Evolutionary conservation across 2,113 vertebrate species (phyloP).

Genomic region (Pollimyrus isidori): DNA sequence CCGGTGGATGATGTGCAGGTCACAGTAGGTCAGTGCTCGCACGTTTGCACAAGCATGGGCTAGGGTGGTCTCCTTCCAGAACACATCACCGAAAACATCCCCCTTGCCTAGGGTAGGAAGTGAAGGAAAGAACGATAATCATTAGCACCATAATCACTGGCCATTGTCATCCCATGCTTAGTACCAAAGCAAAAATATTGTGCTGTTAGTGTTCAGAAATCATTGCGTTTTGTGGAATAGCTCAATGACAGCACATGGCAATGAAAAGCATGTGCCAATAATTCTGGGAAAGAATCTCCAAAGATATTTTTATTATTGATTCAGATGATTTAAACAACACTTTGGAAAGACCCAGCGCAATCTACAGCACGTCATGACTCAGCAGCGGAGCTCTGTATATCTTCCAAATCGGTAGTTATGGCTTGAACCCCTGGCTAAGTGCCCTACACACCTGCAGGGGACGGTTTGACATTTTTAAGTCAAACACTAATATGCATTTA

Average conservation of each 20-base stretch:
- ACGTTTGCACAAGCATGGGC: conserved; percentile 93
- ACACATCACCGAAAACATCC: conserved; percentile 94
- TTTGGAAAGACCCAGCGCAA: neutral
- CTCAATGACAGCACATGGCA: neutral
- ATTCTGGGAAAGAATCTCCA: neutral
- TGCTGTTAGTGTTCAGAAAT: neutral
- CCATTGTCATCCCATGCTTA: neutral
- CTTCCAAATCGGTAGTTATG: neutral
- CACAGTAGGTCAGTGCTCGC: conserved; percentile 90
- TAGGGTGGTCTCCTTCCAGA: conserved; percentile 90
- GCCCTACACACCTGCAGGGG: neutral
- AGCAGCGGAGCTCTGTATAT: neutral
- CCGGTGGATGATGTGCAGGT: conserved; percentile 88
- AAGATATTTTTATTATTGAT: neutral
- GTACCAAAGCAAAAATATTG: neutral
- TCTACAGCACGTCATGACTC: neutral
- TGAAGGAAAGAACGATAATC: neutral
- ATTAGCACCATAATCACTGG: neutral
- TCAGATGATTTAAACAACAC: neutral
- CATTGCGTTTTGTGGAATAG: neutral
- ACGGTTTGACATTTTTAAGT: neutral
- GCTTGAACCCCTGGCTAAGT: neutral
- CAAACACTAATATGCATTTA: neutral
- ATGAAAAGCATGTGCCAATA: neutral
- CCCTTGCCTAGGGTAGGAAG: conserved; percentile 74